Percentiles rank a stretch among this genome's conserved stretches.
These are phyloP conservation scores for Pagrus major DNA, from an alignment of 2,113 vertebrate species.

Conservation along the genomic window DNA sequence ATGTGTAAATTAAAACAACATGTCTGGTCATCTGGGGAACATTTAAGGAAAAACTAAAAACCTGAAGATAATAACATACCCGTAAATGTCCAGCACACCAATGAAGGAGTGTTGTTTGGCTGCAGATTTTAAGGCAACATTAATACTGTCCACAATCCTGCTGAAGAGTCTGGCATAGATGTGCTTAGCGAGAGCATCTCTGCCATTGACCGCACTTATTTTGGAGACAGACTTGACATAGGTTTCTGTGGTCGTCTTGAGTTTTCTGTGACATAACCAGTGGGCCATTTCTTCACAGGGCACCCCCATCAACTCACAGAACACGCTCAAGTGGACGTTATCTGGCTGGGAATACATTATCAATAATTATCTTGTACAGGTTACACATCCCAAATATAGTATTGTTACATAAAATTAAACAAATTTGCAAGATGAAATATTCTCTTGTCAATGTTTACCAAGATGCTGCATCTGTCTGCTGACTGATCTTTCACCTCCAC, in stretches of 20 bases:
- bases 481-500: constrained; percentile 90
- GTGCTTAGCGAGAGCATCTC: constrained; percentile 94
- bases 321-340: constrained; percentile 88
- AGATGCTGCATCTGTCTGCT: constrained; percentile 89
- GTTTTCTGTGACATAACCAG: constrained; percentile 96
- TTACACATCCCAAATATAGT: not conserved
- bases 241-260: constrained; percentile 92
- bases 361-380: not conserved
- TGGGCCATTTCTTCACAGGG: constrained; percentile 93
- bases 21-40: too few species aligned
- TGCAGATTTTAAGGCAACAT: constrained; percentile 89
- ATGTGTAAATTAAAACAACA: constrained; percentile 30
- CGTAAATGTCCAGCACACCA: constrained; percentile 97
- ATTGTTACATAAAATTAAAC: not conserved
- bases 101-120: constrained; percentile 94
- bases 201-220: constrained; percentile 89
- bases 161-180: constrained; percentile 94
- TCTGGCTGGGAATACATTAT: constrained; percentile 85
- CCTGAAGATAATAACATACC: constrained; percentile 82
- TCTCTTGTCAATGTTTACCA: constrained; percentile 81
- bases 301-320: constrained; percentile 95
- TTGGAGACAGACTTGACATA: constrained; percentile 93
- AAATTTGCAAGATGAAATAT: not conserved
- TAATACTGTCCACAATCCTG: constrained; percentile 93
- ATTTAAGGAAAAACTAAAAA: not conserved